Conservation (phyloP, 2,888 invertebrate genomes). For the Gasteruption jaculator region DNA sequence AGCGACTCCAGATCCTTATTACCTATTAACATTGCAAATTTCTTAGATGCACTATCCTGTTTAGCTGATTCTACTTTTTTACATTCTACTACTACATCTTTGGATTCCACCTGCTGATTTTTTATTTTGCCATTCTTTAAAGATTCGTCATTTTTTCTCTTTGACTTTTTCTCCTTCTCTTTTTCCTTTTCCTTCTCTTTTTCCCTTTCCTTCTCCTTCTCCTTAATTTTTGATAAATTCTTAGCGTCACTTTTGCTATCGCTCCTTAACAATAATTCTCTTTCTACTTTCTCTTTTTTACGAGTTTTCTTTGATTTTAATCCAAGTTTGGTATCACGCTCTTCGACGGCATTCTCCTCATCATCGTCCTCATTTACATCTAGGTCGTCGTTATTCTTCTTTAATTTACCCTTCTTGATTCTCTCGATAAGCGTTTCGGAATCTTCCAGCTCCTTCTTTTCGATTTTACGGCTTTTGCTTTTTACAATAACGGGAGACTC, state of each 20-base stretch:
- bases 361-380: constrained; percentile 21
- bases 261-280: constrained; percentile 22
- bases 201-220: constrained; percentile 28
- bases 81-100: constrained; percentile 53
- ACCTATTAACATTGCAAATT: constrained; percentile 36
- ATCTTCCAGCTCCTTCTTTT: constrained; percentile 37
- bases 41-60: constrained; percentile 39
- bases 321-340: too few relatives aligned
- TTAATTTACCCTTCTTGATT: constrained; percentile 38
- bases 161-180: constrained; percentile 54
- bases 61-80: constrained; percentile 44
- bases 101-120: constrained; percentile 55
- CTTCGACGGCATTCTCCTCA: too few relatives aligned
- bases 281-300: constrained; percentile 31
- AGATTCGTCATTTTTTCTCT: constrained; percentile 54
- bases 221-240: constrained; percentile 48
- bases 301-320: constrained; percentile 33
- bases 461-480: constrained; percentile 39
- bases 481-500: constrained; percentile 36
- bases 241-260: constrained; percentile 42
- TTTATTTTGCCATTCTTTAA: constrained; percentile 60
- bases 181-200: constrained; percentile 49
- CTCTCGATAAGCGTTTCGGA: constrained; percentile 29
- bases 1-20: constrained; percentile 47
- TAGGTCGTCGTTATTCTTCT: constrained; percentile 19